Percentiles rank a stretch among this genome's conserved stretches.
Evolutionary conservation across 2,888 invertebrate genomes (phyloP).

Genomic region (Thyatira batis): DNA sequence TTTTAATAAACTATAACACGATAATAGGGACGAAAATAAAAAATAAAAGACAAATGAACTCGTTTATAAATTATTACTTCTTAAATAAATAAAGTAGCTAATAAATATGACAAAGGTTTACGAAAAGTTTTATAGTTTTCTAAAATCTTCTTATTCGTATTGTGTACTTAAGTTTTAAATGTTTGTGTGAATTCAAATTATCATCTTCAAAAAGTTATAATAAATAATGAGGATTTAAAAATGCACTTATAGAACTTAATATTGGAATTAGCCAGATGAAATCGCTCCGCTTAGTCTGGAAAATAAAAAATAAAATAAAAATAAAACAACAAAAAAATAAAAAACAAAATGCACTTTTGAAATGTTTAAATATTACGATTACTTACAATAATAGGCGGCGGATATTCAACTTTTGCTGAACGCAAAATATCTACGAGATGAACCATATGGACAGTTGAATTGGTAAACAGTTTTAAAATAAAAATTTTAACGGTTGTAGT

Average conservation of each 20-base stretch:
- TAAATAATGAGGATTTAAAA: no score
- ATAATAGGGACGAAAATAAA: neutral
- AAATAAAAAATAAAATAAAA: conserved; percentile 16
- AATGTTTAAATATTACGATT: conserved; percentile 49
- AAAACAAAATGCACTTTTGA: conserved; percentile 32
- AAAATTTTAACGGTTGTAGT: conserved; percentile 49
- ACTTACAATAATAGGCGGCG: conserved; percentile 89
- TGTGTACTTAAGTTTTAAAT: no score
- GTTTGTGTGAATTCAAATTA: no score
- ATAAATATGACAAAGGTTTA: no score
- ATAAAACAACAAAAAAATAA: conserved; percentile 25
- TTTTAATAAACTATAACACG: neutral
- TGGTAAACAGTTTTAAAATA: conserved; percentile 62
- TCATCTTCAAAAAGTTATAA: no score
- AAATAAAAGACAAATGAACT: neutral
- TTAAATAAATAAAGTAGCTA: no score
- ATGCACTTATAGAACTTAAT: neutral
- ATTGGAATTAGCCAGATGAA: neutral
- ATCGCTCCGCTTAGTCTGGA: neutral
- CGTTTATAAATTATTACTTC: no score
- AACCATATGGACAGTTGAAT: conserved; percentile 88
- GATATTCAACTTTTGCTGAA: conserved; percentile 90
- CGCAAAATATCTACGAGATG: conserved; percentile 91
- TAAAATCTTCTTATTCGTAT: no score
- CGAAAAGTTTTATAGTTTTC: no score